A percentile compares a stretch with the other conserved stretches of the same genome.
Evolutionary conservation across 2,797 vertebrate genomes (phyloP).

Genomic region (Aeoliscus strigatus): DNA sequence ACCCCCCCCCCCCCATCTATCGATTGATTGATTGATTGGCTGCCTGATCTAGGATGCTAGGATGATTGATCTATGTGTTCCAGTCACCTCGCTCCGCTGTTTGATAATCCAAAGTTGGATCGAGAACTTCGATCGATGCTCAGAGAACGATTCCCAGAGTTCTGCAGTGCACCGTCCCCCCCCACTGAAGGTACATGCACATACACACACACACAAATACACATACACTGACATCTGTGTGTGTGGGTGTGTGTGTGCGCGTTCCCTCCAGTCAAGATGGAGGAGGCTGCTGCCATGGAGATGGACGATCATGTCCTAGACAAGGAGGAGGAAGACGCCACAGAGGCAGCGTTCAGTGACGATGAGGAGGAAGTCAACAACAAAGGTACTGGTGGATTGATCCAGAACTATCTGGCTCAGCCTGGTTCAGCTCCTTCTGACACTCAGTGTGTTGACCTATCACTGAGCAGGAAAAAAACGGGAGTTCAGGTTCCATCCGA

Average conservation of each 20-base stretch:
- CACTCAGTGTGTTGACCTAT: neutral
- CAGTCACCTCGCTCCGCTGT: conserved; percentile 92
- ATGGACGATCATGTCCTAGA: conserved; percentile 93
- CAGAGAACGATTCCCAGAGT: conserved; percentile 93
- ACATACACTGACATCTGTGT: neutral
- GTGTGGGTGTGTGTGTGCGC: too few relatives aligned
- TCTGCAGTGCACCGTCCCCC: conserved; percentile 90
- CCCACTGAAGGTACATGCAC: conserved; percentile 83
- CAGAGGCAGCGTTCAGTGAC: conserved; percentile 91
- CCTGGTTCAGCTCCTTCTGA: neutral
- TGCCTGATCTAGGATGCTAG: too few relatives aligned
- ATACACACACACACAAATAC: neutral
- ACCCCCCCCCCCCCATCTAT: neutral
- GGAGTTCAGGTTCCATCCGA: conserved; percentile 93
- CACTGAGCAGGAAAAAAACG: conserved; percentile 83
- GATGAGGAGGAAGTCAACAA: conserved; percentile 90
- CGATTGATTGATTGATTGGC: conserved; percentile 1
- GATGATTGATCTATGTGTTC: neutral
- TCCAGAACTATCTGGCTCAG: neutral
- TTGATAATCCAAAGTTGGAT: conserved; percentile 96
- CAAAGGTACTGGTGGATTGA: conserved; percentile 73
- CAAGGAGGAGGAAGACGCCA: conserved; percentile 91
- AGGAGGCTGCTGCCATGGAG: conserved; percentile 86
- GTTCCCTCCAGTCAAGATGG: conserved; percentile 85
- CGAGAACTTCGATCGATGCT: conserved; percentile 93